phyloP scores from a whole-genome alignment of 2,888 invertebrate genomes.

The Theretra japonica region DNA sequence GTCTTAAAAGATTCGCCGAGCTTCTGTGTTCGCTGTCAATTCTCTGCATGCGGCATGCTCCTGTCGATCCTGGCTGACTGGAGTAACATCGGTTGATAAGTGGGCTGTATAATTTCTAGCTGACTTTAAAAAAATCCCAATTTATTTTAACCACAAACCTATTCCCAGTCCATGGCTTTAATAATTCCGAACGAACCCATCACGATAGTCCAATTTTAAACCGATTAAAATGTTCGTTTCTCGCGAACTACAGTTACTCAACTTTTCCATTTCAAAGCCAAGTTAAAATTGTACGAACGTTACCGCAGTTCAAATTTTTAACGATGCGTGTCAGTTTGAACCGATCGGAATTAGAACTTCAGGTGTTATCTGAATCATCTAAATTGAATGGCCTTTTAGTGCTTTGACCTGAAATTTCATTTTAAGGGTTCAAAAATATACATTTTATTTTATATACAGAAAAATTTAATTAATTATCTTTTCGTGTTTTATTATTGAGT shows the following conservation, averaged over 20 bases:
- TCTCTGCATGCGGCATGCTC: no score
- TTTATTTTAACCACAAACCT: neutral
- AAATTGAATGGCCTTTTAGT: neutral
- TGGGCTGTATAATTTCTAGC: no score
- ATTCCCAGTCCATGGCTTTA: neutral
- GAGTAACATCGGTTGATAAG: no score
- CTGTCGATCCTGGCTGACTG: no score
- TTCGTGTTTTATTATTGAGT: no score
- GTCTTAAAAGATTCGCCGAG: no score
- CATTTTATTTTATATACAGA: no score
- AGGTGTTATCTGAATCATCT: neutral
- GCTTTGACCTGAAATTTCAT: neutral
- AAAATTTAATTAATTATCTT: no score
- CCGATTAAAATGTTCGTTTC: constrained; percentile 29
- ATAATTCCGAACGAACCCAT: neutral
- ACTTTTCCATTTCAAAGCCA: constrained; percentile 30
- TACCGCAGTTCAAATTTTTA: constrained; percentile 28
- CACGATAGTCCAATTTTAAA: constrained; percentile 4
- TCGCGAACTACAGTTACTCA: constrained; percentile 26
- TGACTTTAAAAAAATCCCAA: no score
- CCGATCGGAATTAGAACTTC: constrained; percentile 24
- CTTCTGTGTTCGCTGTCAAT: no score
- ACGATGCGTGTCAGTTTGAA: constrained; percentile 28
- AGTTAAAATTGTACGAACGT: constrained; percentile 31
- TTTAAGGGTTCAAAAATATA: no score